Percentiles rank a stretch among this genome's conserved stretches.
phyloP scores from a whole-genome alignment of 2,113 vertebrate species.

The Amazona guildingii region DNA sequence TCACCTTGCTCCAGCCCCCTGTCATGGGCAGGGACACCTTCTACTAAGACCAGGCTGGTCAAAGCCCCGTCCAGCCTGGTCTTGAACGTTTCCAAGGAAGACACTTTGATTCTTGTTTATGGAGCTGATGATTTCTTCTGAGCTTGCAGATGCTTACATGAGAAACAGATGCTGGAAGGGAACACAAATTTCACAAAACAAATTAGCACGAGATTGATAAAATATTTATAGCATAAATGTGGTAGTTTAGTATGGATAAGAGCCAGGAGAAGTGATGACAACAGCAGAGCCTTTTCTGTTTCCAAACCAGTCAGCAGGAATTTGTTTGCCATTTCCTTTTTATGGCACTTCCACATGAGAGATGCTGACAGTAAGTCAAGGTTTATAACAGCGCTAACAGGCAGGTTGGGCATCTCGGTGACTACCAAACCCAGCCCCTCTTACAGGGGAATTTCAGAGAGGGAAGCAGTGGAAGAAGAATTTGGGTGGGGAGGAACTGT shows the following conservation, averaged over 20 bases:
- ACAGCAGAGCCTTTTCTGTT: not conserved
- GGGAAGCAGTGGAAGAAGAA: not conserved
- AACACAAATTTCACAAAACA: not conserved
- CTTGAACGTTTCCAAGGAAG: not conserved
- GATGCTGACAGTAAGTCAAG: not conserved
- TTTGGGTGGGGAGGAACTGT: not conserved
- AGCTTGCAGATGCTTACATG: not conserved
- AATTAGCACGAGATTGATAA: not conserved
- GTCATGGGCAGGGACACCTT: not conserved
- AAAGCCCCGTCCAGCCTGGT: not conserved
- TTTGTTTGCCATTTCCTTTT: not conserved
- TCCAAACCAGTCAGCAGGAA: not conserved
- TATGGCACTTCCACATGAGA: not conserved
- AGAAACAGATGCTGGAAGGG: not conserved
- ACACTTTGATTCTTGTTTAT: not conserved
- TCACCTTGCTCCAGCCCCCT: not conserved
- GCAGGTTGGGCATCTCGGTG: not conserved
- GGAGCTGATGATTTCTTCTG: not conserved
- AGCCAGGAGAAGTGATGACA: not conserved
- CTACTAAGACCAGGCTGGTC: not conserved
- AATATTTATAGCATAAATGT: not conserved
- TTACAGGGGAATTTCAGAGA: not conserved
- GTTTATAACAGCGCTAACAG: not conserved
- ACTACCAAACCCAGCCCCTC: not conserved
- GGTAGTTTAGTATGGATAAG: not conserved